Evolutionary conservation across 1,140 invertebrate species (phyloP).

Genomic region (Panulirus ornatus): DNA sequence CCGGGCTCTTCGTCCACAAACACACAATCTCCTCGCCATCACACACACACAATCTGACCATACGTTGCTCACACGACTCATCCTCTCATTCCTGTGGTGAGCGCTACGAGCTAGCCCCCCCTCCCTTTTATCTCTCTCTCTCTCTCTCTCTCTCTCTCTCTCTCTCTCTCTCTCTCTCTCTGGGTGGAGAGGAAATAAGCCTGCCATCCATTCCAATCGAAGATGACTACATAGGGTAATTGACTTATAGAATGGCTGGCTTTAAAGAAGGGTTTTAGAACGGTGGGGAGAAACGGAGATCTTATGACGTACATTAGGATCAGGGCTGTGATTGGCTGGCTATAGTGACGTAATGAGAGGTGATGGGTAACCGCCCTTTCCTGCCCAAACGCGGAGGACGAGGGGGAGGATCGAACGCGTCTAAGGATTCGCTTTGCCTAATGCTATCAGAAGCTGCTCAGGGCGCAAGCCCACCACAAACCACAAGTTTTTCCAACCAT

Average conservation of each 20-base stretch:
- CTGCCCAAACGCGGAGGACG: not conserved
- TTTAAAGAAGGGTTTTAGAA: not conserved
- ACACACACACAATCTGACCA: too few relatives aligned
- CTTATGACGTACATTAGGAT: not conserved
- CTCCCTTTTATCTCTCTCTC: not conserved
- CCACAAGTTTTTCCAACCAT: not conserved
- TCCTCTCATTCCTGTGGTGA: too few relatives aligned
- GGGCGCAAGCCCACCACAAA: too few relatives aligned
- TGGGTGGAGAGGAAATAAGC: not conserved
- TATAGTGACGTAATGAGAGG: not conserved
- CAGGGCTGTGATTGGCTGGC: slow-evolving; percentile 17
- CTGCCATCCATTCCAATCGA: not conserved
- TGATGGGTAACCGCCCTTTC: slow-evolving; percentile 13
- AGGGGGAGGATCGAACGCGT: not conserved
- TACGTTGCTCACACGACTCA: too few relatives aligned
- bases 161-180: not conserved
- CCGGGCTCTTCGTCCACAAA: too few relatives aligned
- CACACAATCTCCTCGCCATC: too few relatives aligned
- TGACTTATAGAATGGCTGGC: not conserved
- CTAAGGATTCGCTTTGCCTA: too few relatives aligned
- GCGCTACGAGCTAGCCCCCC: not conserved
- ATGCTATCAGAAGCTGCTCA: not conserved
- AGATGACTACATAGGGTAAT: not conserved
- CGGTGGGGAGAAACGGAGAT: not conserved
- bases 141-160: not conserved